Evolutionary conservation across 2,888 invertebrate genomes (phyloP), one percentile per base, ranked within the genome.

Genomic region (Dolichomitus sp.): DNA sequence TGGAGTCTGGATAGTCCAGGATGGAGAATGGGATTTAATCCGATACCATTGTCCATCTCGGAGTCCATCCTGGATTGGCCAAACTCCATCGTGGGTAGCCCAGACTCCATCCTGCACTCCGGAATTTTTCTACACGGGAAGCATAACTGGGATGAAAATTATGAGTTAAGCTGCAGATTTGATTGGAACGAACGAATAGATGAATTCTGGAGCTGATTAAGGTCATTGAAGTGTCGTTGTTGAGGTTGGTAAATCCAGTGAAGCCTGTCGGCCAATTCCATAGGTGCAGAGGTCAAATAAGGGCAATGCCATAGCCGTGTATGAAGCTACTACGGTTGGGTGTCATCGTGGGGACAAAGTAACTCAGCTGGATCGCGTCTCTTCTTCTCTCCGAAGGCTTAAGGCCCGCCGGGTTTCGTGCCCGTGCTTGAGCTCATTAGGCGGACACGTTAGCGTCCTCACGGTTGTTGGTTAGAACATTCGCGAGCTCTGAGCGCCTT

Each of bases 381-480:
- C 65, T 48, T 59, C 42, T n/a, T 45, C 57, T 33, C 66, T 69
- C 27, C 48, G 30, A 27, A n/a, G 30, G 40, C 54, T 59, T 40
- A 50, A 42, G 27, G 30, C 40, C 59, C 50, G n/a, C 11, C 80
- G 75, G 45, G 45, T 40, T 48, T 59, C 45, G 30, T 45, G 48
- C 63, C 27, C 76, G 52, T 11, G 42, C 68, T 85, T 78, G 80
- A 78, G 87, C 87, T 89, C 89, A 88, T 88, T 88, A 89, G 84
- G 59, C 69, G 84, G 79, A 74, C 87, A 86, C 85, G 84, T 81
- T 80, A 76, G 50, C 66, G 68, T 66, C 65, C 78, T 69, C 61
- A 48, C 65, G 63, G 69, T 74, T 48, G 80, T 80, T 73, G 73
- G 78, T 76, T 75, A 14, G 59, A 79, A 70, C 61, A 37, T 42